Base-by-base conservation (phyloP, 2,888 invertebrate genomes). In the Neoaliturus tenellus region DNA sequence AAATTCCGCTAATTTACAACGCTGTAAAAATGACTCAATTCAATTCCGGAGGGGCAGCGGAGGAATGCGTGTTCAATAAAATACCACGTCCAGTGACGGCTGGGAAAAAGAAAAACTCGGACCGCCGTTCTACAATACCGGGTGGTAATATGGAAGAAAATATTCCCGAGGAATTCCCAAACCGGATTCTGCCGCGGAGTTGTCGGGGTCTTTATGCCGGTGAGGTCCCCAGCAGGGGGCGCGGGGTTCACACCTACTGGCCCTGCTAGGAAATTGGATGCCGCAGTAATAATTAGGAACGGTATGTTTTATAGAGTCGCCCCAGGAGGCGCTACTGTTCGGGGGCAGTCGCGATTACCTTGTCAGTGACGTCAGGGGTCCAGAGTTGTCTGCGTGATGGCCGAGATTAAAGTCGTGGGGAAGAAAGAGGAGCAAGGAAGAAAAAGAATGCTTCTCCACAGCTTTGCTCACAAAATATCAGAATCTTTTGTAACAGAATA, bases 251-350 rank as follows among this genome's bases (percentile, higher is more conserved):
- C 51, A 51, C 78, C 78, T 55, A 31, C 28, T 6, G 17, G 51
- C n/a, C 6, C n/a, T 2, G 0, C 55, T 17, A 20, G 48, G 31
- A 78, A 55, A 55, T 55, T 48, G 78, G 78, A 55, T 78, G 39
- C 78, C 55, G 78, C 23, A 55, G 35, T 78, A 78, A 78, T 78
- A 78, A 78, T 78, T 78, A 78, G 78, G 78, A 78, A 35, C 10
- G 78, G 78, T 78, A 78, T 78, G 78, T 78, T 78, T 55, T 55
- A 51, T 31, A 55, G 78, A 75, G 33, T 17, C 55, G 1, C 78
- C 28, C 33, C 78, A n/a, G 78, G 78, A n/a, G 78, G 78, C 55
- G 78, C 78, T 78, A 78, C 78, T 35, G 78, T 78, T 55, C 31
- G 17, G 25, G 23, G 17, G 73, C 33, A 17, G 20, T 23, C 71